Evolutionary conservation across 2,113 vertebrate species (phyloP).

Genomic region (Lasiurus borealis): DNA sequence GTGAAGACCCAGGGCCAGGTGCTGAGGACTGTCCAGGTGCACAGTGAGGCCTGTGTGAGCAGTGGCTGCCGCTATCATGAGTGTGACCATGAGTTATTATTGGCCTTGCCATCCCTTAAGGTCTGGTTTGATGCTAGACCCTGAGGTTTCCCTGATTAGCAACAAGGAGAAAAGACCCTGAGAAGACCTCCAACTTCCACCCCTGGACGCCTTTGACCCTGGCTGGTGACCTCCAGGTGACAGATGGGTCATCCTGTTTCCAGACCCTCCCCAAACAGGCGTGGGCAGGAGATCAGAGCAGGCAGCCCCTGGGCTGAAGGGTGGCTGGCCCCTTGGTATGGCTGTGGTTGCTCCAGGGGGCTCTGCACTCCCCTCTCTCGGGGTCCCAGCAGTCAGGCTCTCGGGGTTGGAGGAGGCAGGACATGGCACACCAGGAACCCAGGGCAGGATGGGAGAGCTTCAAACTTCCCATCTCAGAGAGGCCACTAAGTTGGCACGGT

Average conservation of each 20-base stretch:
- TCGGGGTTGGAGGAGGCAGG: not conserved
- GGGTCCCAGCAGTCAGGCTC: not conserved
- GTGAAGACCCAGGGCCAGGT: fast-evolving
- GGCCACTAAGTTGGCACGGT: not conserved
- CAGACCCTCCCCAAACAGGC: not conserved
- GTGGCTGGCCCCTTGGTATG: not conserved
- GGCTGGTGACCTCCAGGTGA: not conserved
- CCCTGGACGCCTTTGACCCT: not conserved
- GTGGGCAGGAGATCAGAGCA: not conserved
- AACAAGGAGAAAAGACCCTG: not conserved
- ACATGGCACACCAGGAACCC: fast-evolving
- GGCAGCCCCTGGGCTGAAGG: not conserved
- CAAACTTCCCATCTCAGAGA: not conserved
- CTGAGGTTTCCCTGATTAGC: not conserved
- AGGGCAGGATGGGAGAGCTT: too few species aligned
- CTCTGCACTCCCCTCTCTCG: fast-evolving
- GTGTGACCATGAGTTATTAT: fast-evolving
- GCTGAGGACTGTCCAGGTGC: fast-evolving
- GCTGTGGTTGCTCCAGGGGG: not conserved
- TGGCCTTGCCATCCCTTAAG: not conserved
- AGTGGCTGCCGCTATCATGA: fast-evolving
- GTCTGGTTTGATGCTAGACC: not conserved
- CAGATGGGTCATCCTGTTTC: not conserved
- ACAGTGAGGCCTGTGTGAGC: not conserved
- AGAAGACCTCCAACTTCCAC: not conserved